Percentiles rank a stretch among this genome's conserved stretches.
These are phyloP conservation scores for Ianthella basta DNA, from an alignment of 37 sponge, comb jelly and placozoan species.

Conservation along the genomic window DNA sequence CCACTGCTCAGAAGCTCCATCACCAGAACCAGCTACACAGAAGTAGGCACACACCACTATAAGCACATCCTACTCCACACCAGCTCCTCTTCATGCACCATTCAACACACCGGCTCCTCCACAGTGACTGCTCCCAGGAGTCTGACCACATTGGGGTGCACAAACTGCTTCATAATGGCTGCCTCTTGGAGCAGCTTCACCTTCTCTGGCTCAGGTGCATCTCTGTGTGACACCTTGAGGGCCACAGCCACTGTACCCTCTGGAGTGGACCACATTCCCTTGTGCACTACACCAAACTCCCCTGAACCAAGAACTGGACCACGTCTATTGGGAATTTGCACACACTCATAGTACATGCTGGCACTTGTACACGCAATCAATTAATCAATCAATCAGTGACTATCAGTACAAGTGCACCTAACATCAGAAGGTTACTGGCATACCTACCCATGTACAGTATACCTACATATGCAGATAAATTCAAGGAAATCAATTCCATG, in stretches of 20 bases:
- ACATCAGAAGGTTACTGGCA: too few relatives aligned
- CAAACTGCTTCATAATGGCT: not conserved
- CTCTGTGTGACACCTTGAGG: not conserved
- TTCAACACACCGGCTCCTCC: not conserved
- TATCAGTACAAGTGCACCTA: too few relatives aligned
- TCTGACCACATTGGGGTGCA: not conserved
- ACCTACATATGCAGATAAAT: too few relatives aligned
- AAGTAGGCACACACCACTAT: not conserved
- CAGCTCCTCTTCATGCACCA: not conserved
- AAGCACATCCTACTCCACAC: not conserved
- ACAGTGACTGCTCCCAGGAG: not conserved
- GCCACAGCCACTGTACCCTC: not conserved
- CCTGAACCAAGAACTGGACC: not conserved
- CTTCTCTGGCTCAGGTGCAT: conserved; percentile 3
- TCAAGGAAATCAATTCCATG: too few relatives aligned
- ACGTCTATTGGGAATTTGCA: not conserved
- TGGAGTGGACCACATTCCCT: not conserved
- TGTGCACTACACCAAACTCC: conserved; percentile 1
- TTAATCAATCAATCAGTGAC: too few relatives aligned
- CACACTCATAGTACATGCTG: not conserved
- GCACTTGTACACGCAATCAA: too few relatives aligned
- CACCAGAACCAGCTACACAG: not conserved
- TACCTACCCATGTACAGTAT: too few relatives aligned
- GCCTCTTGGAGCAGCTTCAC: not conserved
- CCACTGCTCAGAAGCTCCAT: conserved; percentile 7